These are phyloP conservation scores for Ptychochromis oligacanthus DNA, from an alignment of 2,113 vertebrate species.

Conservation along the genomic window DNA sequence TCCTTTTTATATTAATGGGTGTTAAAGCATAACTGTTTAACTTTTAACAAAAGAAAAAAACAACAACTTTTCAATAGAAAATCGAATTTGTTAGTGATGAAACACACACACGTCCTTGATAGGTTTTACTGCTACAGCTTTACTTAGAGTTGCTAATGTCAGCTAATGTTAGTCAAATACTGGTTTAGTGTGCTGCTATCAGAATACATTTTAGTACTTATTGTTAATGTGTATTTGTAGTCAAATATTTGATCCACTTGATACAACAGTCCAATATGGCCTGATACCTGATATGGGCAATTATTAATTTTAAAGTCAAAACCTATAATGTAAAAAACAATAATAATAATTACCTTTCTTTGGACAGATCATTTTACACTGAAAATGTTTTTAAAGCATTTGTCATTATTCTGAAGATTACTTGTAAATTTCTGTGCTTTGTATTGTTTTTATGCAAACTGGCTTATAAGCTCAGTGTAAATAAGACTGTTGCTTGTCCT, in stretches of 20 bases:
- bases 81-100: too few relatives aligned
- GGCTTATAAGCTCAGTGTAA: not conserved
- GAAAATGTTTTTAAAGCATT: not conserved
- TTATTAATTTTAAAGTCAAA: not conserved
- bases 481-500: not conserved
- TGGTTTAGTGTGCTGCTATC: not conserved
- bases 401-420: not conserved
- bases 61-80: not conserved
- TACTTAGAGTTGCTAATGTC: not conserved
- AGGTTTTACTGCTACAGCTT: not conserved
- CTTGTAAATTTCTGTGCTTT: not conserved
- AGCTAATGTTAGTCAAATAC: too few relatives aligned
- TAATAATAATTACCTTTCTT: not conserved
- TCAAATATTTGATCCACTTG: not conserved
- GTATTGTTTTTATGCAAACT: not conserved
- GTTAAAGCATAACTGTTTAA: not conserved
- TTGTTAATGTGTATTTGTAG: not conserved
- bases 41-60: not conserved
- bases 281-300: accelerated
- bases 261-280: not conserved
- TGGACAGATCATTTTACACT: not conserved
- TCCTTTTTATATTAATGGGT: not conserved
- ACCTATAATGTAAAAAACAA: not conserved
- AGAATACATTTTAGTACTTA: not conserved
- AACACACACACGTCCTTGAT: too few relatives aligned